Percentiles rank a stretch among this genome's conserved stretches.
Evolutionary conservation across 2,888 invertebrate species (phyloP).

Genomic region (Stomorhina lunata): DNA sequence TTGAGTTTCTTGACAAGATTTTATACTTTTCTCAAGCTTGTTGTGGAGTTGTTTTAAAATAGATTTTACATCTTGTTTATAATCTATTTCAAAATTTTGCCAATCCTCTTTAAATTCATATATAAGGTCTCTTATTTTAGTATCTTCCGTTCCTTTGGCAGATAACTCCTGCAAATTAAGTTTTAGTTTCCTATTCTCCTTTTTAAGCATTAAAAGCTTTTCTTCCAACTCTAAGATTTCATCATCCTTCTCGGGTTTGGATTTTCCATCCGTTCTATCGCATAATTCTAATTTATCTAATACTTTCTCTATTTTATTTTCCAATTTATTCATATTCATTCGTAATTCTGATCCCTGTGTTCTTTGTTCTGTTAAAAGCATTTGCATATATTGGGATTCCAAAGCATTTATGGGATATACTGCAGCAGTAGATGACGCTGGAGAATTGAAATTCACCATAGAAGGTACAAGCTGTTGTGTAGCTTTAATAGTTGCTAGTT

Average conservation of each 20-base stretch:
- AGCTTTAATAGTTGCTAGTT: conserved; percentile 69
- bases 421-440: not conserved
- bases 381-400: conserved; percentile 80
- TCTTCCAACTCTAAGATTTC: conserved; percentile 76
- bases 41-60: conserved; percentile 16
- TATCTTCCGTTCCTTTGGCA: not conserved
- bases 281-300: conserved; percentile 81
- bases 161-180: conserved; percentile 59
- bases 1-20: not conserved
- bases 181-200: conserved; percentile 75
- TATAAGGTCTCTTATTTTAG: conserved; percentile 34
- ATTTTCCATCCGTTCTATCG: conserved; percentile 39
- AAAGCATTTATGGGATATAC: conserved; percentile 60
- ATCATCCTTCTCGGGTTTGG: conserved; percentile 68
- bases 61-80: conserved; percentile 31
- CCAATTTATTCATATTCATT: conserved; percentile 83
- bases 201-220: conserved; percentile 76
- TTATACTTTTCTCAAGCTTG: conserved; percentile 21
- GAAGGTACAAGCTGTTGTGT: conserved; percentile 54
- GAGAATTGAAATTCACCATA: conserved; percentile 18
- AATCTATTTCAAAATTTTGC: conserved; percentile 30
- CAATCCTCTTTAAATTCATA: conserved; percentile 50
- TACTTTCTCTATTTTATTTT: conserved; percentile 84
- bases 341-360: conserved; percentile 85
- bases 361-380: conserved; percentile 83